Evolutionary conservation across 2,113 vertebrate genomes (phyloP).

Genomic region (Ardeotis arabs): DNA sequence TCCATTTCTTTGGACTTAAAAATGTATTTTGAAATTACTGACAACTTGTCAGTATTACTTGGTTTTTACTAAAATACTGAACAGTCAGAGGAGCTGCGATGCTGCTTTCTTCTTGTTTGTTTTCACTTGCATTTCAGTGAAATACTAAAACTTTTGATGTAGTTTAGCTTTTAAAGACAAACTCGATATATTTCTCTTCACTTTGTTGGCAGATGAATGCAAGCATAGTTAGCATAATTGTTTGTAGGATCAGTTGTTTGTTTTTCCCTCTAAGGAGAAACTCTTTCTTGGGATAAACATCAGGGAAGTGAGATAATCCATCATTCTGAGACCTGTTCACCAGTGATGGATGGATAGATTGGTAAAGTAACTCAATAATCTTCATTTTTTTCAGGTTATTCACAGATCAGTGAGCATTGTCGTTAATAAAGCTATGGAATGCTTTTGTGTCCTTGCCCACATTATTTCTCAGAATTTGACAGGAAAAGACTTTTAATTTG

Average conservation of each 20-base stretch:
- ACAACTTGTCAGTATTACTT: background rate
- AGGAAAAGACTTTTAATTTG: constrained; percentile 78
- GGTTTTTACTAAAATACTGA: background rate
- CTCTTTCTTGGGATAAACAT: constrained; percentile 70
- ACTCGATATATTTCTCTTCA: background rate
- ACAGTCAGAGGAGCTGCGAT: background rate
- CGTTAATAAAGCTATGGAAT: constrained; percentile 84
- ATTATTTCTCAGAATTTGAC: constrained; percentile 81
- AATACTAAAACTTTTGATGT: background rate
- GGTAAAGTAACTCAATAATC: constrained; percentile 87
- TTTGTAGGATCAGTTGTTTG: constrained; percentile 66
- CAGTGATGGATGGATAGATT: constrained; percentile 86
- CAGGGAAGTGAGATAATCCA: constrained; percentile 76
- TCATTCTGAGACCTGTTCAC: constrained; percentile 81
- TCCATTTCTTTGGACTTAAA: background rate
- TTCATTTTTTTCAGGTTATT: constrained; percentile 83
- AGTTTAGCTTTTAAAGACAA: background rate
- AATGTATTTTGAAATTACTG: background rate
- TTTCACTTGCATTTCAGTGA: background rate
- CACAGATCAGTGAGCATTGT: constrained; percentile 86
- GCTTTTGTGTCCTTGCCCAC: constrained; percentile 80
- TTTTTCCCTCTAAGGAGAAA: constrained; percentile 64
- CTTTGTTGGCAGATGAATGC: background rate
- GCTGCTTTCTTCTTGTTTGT: background rate
- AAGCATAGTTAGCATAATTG: constrained; percentile 2